Evolutionary conservation across 2,888 invertebrate species (phyloP).

Genomic region (Dastarcus helophoroides): DNA sequence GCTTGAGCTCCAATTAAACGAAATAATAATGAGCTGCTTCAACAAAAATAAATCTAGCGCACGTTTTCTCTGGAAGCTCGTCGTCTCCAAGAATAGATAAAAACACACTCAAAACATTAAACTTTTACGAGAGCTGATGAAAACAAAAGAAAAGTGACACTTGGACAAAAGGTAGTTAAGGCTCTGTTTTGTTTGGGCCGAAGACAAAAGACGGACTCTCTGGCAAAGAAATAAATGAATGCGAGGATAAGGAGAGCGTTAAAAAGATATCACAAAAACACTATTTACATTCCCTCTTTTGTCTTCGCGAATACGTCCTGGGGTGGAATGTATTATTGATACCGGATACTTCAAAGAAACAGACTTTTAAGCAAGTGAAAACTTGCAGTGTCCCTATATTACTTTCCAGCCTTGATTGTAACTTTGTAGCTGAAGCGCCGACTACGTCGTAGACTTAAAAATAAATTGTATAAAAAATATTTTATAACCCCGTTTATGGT

Average conservation of each 20-base stretch:
- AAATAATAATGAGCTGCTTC: too few species aligned
- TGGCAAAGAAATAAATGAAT: slow-evolving; percentile 38
- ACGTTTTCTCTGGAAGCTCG: too few species aligned
- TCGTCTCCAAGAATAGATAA: too few species aligned
- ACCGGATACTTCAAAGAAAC: slow-evolving; percentile 22
- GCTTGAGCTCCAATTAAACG: too few species aligned
- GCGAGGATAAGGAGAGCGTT: slow-evolving; percentile 34
- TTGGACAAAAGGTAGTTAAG: slow-evolving; percentile 41
- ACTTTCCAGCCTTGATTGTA: too few species aligned
- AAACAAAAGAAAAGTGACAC: slow-evolving; percentile 39
- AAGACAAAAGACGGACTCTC: slow-evolving; percentile 34
- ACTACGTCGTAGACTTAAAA: too few species aligned
- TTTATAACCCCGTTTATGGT: too few species aligned
- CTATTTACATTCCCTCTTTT: slow-evolving; percentile 39
- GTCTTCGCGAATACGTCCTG: slow-evolving; percentile 28
- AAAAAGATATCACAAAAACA: slow-evolving; percentile 41
- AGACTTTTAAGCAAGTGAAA: slow-evolving; percentile 14
- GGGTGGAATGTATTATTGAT: slow-evolving; percentile 19
- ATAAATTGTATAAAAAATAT: too few species aligned
- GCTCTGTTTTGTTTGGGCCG: slow-evolving; percentile 36
- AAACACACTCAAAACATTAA: slow-evolving; percentile 29
- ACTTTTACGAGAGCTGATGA: slow-evolving; percentile 25
- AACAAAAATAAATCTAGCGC: too few species aligned
- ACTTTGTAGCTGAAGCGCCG: too few species aligned
- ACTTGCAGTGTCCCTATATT: too few species aligned